Conservation (phyloP, 1,140 invertebrate species). For the Spodoptera frugiperda region DNA sequence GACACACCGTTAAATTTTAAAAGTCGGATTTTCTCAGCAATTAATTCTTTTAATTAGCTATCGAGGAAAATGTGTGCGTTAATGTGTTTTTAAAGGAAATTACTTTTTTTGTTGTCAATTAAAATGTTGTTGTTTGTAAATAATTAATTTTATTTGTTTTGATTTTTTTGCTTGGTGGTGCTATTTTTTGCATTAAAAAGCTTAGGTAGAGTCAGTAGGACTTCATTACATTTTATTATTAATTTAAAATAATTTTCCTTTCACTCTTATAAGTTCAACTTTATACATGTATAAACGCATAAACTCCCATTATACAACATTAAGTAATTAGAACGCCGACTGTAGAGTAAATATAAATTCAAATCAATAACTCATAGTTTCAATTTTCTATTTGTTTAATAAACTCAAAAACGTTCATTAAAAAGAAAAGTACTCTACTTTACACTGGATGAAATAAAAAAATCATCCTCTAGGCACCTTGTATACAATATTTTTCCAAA, state of each 20-base stretch:
- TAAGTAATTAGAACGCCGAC: too few species aligned
- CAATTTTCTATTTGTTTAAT: too few species aligned
- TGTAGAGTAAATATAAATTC: too few species aligned
- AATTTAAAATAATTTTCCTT: not conserved
- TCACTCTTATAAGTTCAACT: too few species aligned
- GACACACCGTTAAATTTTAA: conserved; percentile 75
- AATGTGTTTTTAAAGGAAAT: conserved; percentile 11
- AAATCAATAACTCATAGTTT: too few species aligned
- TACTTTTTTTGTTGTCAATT: not conserved
- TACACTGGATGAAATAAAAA: too few species aligned
- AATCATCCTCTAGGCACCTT: too few species aligned
- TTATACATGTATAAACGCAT: too few species aligned
- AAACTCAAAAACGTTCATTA: too few species aligned
- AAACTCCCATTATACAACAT: too few species aligned
- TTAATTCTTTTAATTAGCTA: conserved; percentile 58
- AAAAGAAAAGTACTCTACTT: too few species aligned
- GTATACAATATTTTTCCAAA: not conserved
- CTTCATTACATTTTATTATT: not conserved
- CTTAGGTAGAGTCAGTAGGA: not conserved
- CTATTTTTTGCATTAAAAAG: not conserved
- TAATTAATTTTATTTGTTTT: not conserved
- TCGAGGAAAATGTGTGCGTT: not conserved
- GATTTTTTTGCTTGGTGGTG: too few species aligned
- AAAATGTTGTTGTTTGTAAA: not conserved
- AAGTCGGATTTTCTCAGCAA: conserved; percentile 73